Evolutionary conservation across 2,113 vertebrate genomes (phyloP), one percentile per base, ranked within the genome.

Genomic region (Myotis davidii): DNA sequence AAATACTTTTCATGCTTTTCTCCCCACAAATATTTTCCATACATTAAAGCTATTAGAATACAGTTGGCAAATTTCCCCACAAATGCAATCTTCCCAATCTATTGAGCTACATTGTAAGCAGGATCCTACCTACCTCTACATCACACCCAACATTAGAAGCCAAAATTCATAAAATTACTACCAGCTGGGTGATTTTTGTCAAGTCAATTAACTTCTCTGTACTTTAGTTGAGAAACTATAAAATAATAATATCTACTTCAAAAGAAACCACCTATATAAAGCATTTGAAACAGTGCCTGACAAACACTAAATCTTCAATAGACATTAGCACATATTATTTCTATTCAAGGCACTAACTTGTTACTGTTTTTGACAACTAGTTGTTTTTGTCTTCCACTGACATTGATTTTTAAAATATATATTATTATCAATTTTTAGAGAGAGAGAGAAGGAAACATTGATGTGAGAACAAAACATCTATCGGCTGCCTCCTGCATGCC

Each of bases 301-400:
- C 17, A 77, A 50, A 69, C 29, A 37, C 45, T 50, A 50, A 54
- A 17, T 65, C 27, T 87, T 86, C 84, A 39, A 18, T 0, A 56
- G 42, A 70, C 42, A 27, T 39, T 69, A 67, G 50, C 27, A 34
- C 23, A 6, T 56, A 20, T 5, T 59, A 72, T n/a, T 91, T 69
- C 72, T 39, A 17, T 14, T 65, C 32, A 29, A 16, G n/a, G 74
- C 64, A 59, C 37, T 29, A 73, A 48, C 23, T 39, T n/a, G 34
- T 21, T 84, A 37, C 50, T 59, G 39, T 61, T 67, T 67, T 29
- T 91, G 45, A 83, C 20, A 39, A 5, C 54, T 50, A 23, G 20
- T 48, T 83, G 54, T 54, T 87, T 96, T 70, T 17, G 9, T 81
- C 84, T 93, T 90, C 81, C 70, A 72, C 23, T 76, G 37, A 64